Evolutionary conservation across 2,797 vertebrate genomes (phyloP), one percentile per base, ranked within the genome.

Genomic region (Artibeus jamaicensis): DNA sequence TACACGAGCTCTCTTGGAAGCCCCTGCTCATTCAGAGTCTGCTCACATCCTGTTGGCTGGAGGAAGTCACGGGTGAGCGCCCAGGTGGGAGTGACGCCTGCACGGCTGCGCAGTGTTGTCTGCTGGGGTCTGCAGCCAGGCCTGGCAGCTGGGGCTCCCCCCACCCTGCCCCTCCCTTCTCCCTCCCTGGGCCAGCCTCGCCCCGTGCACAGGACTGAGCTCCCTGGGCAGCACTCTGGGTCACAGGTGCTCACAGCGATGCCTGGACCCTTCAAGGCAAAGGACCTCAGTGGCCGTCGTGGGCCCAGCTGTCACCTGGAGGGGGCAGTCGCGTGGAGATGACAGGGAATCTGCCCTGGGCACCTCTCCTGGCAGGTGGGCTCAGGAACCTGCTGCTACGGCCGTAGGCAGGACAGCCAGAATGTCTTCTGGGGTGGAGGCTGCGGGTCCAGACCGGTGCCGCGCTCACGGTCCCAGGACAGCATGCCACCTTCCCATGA

Each of bases 71-170:
- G 11, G 73, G 19, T 2, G 42, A 34, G 74, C 6, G 3, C 46
- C 50, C 50, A 0, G 0, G 0, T 0, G 0, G n/a, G 55, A 2
- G 2, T 0, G 57, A n/a, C 32, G 34, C 59, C 29, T 1, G 50
- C 1, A 0, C 3, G 22, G 8, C 0, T 12, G 6, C 5, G n/a
- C 46, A 32, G 9, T 26, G 10, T 15, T 3, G 1, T 26, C 68
- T 32, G 39, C 26, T 9, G 0, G 0, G 0, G 8, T 42, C 4
- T 0, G 2, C 24, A 46, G 14, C 8, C 10, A 22, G 71, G 79
- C 26, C 26, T 2, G 37, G 59, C 26, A 10, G 37, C 62, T 0
- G 4, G 21, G 79, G 57, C 65, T 24, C 26, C 9, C 15, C 26
- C 42, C 22, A 1, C 18, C 26, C 15, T 2, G 2, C 9, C 15